Percentiles rank a stretch among this genome's conserved stretches.
These are phyloP conservation scores for Chionomys nivalis DNA, from an alignment of 2,113 vertebrate species.

Conservation along the genomic window DNA sequence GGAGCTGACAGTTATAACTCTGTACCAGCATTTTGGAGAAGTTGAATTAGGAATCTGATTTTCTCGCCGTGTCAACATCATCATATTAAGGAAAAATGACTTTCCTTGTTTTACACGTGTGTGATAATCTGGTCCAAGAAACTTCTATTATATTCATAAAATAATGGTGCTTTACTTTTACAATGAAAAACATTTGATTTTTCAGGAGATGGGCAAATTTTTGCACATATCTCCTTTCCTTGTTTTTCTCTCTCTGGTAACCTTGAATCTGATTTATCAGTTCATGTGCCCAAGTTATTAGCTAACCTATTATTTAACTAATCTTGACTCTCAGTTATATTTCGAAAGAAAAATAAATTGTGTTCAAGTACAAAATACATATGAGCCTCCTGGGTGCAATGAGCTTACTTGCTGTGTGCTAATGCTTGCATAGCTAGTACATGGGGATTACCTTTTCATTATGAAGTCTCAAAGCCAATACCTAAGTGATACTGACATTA, in stretches of 20 bases:
- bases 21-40: background rate
- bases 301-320: background rate
- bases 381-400: no score
- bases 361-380: background rate
- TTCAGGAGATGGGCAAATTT: slow-evolving; percentile 21
- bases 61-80: background rate
- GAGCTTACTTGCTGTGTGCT: accelerated
- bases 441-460: background rate
- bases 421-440: background rate
- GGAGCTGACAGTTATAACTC: background rate
- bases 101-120: slow-evolving; percentile 31
- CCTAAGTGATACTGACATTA: background rate
- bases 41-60: background rate
- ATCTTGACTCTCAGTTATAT: background rate
- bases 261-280: slow-evolving; percentile 45
- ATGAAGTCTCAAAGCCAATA: background rate
- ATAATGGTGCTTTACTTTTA: slow-evolving; percentile 38
- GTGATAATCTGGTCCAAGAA: slow-evolving; percentile 65
- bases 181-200: slow-evolving; percentile 56
- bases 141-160: slow-evolving; percentile 38
- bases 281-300: background rate
- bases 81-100: background rate
- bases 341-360: slow-evolving; percentile 16
- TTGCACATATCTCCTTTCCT: background rate
- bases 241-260: slow-evolving; percentile 40